Conservation (phyloP, 1,140 invertebrate genomes). For the Harpegnathos saltator region DNA sequence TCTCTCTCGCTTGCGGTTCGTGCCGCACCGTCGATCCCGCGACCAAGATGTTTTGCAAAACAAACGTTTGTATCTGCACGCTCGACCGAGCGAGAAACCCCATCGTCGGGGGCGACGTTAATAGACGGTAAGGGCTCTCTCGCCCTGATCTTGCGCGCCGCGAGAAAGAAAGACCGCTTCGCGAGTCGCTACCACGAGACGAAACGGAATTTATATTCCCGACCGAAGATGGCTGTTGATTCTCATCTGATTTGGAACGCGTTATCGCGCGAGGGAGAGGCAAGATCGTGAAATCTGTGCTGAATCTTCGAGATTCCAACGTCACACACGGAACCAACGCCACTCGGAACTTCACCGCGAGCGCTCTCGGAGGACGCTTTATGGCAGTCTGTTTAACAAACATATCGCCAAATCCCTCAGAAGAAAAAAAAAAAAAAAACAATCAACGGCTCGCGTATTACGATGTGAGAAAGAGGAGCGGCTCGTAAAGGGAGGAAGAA, state of each 20-base stretch:
- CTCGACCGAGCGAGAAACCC: conserved; percentile 68
- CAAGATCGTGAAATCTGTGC: not conserved
- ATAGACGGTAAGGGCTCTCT: conserved; percentile 60
- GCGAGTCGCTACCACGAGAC: not conserved
- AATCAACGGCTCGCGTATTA: conserved; percentile 5
- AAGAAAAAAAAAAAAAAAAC: conserved; percentile 27
- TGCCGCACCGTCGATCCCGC: conserved; percentile 73
- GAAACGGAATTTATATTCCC: conserved; percentile 16
- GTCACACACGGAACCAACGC: no score
- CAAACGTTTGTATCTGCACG: conserved; percentile 83
- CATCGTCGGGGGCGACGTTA: conserved; percentile 60
- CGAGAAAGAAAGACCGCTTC: not conserved
- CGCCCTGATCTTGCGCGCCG: not conserved
- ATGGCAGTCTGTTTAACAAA: conserved; percentile 8
- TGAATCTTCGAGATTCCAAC: not conserved
- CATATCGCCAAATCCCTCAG: conserved; percentile 5
- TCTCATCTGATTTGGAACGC: not conserved
- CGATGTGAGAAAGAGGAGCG: not conserved
- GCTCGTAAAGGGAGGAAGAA: not conserved
- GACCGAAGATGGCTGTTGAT: not conserved
- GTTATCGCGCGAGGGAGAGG: not conserved
- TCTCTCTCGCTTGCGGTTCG: conserved; percentile 66
- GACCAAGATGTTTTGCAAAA: conserved; percentile 84
- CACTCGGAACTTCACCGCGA: not conserved
- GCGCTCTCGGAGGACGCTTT: no score